Base-by-base conservation (phyloP, 2,113 vertebrate genomes). In the Poeciliopsis occidentalis region DNA sequence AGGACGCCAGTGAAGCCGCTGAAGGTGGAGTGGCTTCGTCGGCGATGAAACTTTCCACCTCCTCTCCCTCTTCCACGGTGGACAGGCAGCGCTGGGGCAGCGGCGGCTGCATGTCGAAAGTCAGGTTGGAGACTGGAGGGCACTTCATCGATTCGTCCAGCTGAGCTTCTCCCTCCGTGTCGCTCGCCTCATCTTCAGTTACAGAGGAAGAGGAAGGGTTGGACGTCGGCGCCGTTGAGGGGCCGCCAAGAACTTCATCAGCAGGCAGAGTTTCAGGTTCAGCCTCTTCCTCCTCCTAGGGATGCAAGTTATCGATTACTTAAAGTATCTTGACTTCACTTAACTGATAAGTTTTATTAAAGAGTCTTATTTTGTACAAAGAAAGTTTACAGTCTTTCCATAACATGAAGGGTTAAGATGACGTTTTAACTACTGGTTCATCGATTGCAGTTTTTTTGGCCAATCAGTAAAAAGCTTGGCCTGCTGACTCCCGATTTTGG, bases 121-220 rank as follows among this genome's bases (percentile, higher is more conserved):
- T 85, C 0, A 65, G 44, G 67, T 82, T 75, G 1, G 15, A 3
- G 31, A 87, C 69, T 0, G 41, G 51, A 4, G 64, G 69, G 5
- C 13, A 32, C 47, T 86, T 84, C 26, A 78, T 65, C 4, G 88
- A 79, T 0, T 92, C 89, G 0, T 91, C 88, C 69, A 94, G 81
- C 71, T 94, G 92, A 60, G 93, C 92, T 69, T 95, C 94, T 1
- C 91, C 93, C 65, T 95, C 95, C 0, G 81, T 93, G 84, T 95
- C 94, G 2, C 92, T 95, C 19, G 85, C 93, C 29, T 95, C 94
- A 2, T 94, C 94, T 24, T 95, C 95, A 0, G 95, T 95, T 34
- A 85, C 91, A 0, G 93, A 93, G 0, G 91, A 87, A 1, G 94
- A 94, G 1, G 94, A 94, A 2, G 80, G 89, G 71, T 89, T 90